These are phyloP conservation scores for Hybognathus amarus DNA, from an alignment of 2,797 vertebrate genomes.

Conservation along the genomic window DNA sequence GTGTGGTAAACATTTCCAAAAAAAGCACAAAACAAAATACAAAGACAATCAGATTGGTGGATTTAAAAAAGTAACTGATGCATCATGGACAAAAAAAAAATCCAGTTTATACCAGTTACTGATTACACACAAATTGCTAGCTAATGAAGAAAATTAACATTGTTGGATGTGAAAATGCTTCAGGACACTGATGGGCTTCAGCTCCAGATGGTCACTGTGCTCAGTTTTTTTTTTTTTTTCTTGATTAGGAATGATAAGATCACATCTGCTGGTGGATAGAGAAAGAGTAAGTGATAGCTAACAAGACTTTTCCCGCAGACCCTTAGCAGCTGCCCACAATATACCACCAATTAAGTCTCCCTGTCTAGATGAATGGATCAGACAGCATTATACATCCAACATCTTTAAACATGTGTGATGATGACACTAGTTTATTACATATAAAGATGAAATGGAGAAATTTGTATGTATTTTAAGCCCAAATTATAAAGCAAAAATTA, in stretches of 20 bases:
- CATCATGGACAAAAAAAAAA: neutral
- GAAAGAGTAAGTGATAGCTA: slow-evolving; percentile 7
- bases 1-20: neutral
- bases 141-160: slow-evolving; percentile 23
- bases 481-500: neutral
- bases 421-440: neutral
- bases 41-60: neutral
- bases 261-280: slow-evolving; percentile 46
- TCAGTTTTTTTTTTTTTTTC: slow-evolving; percentile 13
- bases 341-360: slow-evolving; percentile 32
- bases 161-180: neutral
- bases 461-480: neutral
- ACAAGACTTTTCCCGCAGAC: slow-evolving; percentile 21
- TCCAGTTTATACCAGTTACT: neutral
- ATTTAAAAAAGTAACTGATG: neutral
- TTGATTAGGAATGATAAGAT: slow-evolving; percentile 45
- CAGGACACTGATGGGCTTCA: neutral
- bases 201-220: slow-evolving; percentile 45
- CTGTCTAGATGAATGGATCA: slow-evolving; percentile 29
- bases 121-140: slow-evolving; percentile 20
- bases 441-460: neutral
- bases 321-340: slow-evolving; percentile 43
- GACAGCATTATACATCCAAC: neutral
- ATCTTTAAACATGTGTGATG: neutral
- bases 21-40: no score